A percentile compares a stretch with the other conserved stretches of the same genome.
phyloP scores from a whole-genome alignment of 2,888 invertebrate species.

The Reticulitermes lucifugus region DNA sequence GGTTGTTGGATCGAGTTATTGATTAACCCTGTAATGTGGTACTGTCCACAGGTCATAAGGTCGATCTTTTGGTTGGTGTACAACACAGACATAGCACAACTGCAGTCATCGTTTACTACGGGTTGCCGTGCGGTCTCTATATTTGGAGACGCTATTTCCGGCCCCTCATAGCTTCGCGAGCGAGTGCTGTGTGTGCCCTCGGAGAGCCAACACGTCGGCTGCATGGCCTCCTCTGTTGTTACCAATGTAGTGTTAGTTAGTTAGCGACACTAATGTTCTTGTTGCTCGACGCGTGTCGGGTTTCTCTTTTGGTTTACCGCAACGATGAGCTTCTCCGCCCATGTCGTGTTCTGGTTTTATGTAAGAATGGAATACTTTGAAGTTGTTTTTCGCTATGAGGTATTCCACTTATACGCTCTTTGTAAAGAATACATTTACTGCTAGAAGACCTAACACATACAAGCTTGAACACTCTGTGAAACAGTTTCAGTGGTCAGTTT shows the following conservation, averaged over 20 bases:
- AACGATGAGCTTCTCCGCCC: neutral
- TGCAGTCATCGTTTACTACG: neutral
- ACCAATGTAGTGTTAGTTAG: neutral
- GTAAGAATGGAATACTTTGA: neutral
- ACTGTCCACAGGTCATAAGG: too few relatives aligned
- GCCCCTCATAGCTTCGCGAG: neutral
- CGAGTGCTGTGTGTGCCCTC: neutral
- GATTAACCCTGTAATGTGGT: too few relatives aligned
- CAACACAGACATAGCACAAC: neutral
- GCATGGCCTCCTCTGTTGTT: neutral
- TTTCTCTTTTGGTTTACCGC: neutral
- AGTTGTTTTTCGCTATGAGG: neutral
- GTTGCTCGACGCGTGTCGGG: neutral
- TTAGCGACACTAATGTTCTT: neutral
- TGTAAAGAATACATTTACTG: neutral
- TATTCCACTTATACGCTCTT: neutral
- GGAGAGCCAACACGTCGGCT: neutral
- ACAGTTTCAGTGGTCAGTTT: neutral
- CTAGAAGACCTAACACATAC: conserved; percentile 3
- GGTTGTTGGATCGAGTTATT: too few relatives aligned
- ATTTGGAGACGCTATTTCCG: conserved; percentile 49
- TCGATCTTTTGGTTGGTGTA: neutral
- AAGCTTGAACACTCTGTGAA: neutral
- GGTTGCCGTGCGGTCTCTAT: conserved; percentile 26
- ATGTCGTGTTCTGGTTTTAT: neutral